phyloP scores from a whole-genome alignment of 53 echinoderm and acorn worm species.

The Holothuria leucospilota region DNA sequence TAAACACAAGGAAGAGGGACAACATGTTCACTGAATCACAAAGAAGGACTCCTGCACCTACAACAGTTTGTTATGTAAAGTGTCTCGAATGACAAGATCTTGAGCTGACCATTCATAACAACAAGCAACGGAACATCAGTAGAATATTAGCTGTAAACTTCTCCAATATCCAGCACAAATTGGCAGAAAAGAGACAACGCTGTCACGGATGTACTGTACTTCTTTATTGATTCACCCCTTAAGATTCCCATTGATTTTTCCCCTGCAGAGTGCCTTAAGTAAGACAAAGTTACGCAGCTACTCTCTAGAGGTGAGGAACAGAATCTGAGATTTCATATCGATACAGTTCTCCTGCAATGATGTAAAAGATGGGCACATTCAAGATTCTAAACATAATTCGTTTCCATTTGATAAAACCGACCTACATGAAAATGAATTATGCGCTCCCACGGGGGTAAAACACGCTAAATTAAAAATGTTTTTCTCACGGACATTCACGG shows the following conservation, averaged over 20 bases:
- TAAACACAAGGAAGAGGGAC: too few relatives aligned
- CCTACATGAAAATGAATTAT: slow-evolving; percentile 21
- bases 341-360: too few relatives aligned
- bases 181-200: background rate
- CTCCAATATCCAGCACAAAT: background rate
- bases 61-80: too few relatives aligned
- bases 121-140: background rate
- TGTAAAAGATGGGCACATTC: too few relatives aligned
- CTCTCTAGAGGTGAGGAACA: background rate
- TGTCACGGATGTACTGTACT: background rate
- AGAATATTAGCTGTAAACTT: background rate
- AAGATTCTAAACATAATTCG: slow-evolving; percentile 11
- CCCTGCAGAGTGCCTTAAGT: background rate
- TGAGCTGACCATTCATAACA: too few relatives aligned
- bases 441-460: slow-evolving; percentile 14
- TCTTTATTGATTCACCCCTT: slow-evolving; percentile 17
- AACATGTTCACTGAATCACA: too few relatives aligned
- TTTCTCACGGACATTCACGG: background rate
- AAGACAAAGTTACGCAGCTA: slow-evolving; percentile 12
- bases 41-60: too few relatives aligned
- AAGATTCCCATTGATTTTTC: slow-evolving; percentile 6
- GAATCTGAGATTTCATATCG: slow-evolving; percentile 11
- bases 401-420: slow-evolving; percentile 22
- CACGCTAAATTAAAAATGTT: slow-evolving; percentile 32
- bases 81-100: too few relatives aligned